phyloP scores from a whole-genome alignment of 2,888 invertebrate species.

The Maniola hyperantus region DNA sequence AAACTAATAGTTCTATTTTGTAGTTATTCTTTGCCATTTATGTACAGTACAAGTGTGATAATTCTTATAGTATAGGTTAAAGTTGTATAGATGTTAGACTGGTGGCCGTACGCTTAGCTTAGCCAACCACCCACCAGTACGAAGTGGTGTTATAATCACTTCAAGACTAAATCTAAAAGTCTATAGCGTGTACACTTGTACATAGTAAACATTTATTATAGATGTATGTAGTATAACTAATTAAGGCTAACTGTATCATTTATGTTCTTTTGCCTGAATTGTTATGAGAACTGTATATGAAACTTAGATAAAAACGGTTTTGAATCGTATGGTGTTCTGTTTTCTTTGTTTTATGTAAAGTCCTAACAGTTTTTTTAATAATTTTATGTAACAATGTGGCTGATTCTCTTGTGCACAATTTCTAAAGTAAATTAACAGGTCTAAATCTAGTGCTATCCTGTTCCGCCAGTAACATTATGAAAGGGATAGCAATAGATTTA shows the following conservation, averaged over 20 bases:
- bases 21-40: slow-evolving; percentile 64
- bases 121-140: slow-evolving; percentile 47
- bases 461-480: too few species aligned
- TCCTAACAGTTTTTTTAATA: slow-evolving; percentile 56
- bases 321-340: slow-evolving; percentile 63
- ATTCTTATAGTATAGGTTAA: slow-evolving; percentile 46
- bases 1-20: slow-evolving; percentile 36
- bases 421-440: too few species aligned
- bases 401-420: too few species aligned
- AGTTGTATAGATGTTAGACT: slow-evolving; percentile 48
- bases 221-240: slow-evolving; percentile 45
- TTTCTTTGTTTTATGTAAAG: slow-evolving; percentile 48
- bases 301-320: slow-evolving; percentile 63
- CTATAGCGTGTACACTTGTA: slow-evolving; percentile 66
- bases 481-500: too few species aligned
- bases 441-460: too few species aligned
- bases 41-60: slow-evolving; percentile 76
- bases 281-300: slow-evolving; percentile 50
- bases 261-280: slow-evolving; percentile 60
- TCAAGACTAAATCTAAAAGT: slow-evolving; percentile 58
- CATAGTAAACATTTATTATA: slow-evolving; percentile 57
- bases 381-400: slow-evolving; percentile 24
- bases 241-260: slow-evolving; percentile 64
- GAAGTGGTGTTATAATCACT: slow-evolving; percentile 79
- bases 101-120: slow-evolving; percentile 55